Evolutionary conservation across 2,888 invertebrate genomes (phyloP), one percentile per base, ranked within the genome.

Genomic region (Agrenia bidenticulata): DNA sequence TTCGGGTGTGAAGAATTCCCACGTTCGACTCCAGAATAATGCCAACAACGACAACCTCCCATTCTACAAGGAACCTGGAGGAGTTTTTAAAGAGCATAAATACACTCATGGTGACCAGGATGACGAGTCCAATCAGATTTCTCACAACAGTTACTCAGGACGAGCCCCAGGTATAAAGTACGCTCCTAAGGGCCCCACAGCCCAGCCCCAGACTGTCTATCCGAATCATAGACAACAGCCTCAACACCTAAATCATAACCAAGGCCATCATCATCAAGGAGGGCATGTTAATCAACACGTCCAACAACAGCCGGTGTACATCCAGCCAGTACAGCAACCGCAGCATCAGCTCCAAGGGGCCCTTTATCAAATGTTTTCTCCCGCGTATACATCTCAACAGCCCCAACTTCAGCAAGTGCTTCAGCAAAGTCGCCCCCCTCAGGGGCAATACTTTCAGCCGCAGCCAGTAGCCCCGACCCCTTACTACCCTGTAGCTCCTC

Each of bases 61-160:
- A 9, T 76, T 76, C 63, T 76, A 73, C 58, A 76, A 74, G 17
- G 76, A 76, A 55, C 69, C 73, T 2, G 76, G 76, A 0, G 76
- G 76, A 15, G 62, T 74, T 54, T 76, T 76, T 54, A 73, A 72
- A 55, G 65, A 69, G 26, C 53, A 58, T 17, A 58, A 58, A 13
- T 19, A 58, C 41, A 32, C 41, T 23, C 15, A 4, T 5, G 11
- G 5, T 11, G 45, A 42, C 17, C 49, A 42, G 21, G 58, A 58
- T 45, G 24, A 19, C 27, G 58, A 58, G 11, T 51, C 49, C 4
- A 57, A 61, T 42, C 51, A 56, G 11, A 41, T 61, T 32, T 55
- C 23, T 5, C 55, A 63, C 11, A 51, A 50, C 24, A 24, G 19
- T 15, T 21, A 45, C 26, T 17, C 19, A 45, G 15, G 21, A 7